Percentiles rank a stretch among this genome's conserved stretches.
These are phyloP conservation scores for Stenopsyche tienmushanensis DNA, from an alignment of 1,140 invertebrate species.

Conservation along the genomic window DNA sequence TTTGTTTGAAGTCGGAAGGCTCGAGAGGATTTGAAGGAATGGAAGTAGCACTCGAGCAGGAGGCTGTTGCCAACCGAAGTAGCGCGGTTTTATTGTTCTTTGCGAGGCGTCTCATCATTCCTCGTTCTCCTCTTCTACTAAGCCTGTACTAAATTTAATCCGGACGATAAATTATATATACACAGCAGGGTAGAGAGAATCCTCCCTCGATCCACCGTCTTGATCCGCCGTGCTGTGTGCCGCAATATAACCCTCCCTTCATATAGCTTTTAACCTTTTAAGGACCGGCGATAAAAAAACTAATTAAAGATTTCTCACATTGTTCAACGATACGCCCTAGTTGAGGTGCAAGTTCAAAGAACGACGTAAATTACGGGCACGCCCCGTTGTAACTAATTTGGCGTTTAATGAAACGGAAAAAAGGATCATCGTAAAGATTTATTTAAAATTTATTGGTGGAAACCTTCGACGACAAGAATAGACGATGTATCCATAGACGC, in stretches of 20 bases:
- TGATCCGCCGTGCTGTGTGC: slow-evolving; percentile 5
- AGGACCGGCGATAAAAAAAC: neutral
- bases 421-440: too few species aligned
- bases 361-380: too few species aligned
- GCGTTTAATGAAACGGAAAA: too few species aligned
- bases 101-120: slow-evolving; percentile 8
- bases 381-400: too few species aligned
- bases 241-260: neutral
- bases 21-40: neutral
- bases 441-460: too few species aligned
- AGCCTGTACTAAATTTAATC: slow-evolving; percentile 22
- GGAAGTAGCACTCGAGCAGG: neutral
- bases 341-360: too few species aligned
- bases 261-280: neutral
- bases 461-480: too few species aligned
- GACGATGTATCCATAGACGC: too few species aligned
- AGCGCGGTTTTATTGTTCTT: slow-evolving; percentile 24
- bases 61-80: neutral
- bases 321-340: too few species aligned
- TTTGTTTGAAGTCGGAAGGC: neutral
- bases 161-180: slow-evolving; percentile 26
- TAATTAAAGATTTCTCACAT: neutral
- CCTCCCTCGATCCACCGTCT: slow-evolving; percentile 5
- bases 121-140: neutral
- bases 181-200: neutral